Conservation (phyloP, 1,140 invertebrate species). For the Diorhabda elongata region DNA sequence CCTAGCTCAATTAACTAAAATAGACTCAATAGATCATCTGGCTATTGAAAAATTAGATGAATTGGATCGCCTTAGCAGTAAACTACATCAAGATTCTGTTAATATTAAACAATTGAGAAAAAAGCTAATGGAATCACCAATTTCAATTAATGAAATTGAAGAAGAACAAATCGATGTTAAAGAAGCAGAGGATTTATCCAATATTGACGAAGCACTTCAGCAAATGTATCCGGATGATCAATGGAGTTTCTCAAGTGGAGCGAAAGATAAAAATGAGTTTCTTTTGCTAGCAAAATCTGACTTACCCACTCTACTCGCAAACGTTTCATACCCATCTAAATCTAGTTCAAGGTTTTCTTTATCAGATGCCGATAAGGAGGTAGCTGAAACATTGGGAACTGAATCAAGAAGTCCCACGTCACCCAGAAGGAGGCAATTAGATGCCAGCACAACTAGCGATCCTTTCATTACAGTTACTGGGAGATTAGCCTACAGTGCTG, state of each 20-base stretch:
- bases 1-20: slow-evolving; percentile 66
- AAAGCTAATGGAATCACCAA: slow-evolving; percentile 58
- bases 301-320: slow-evolving; percentile 35
- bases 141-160: slow-evolving; percentile 48
- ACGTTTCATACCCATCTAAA: slow-evolving; percentile 48
- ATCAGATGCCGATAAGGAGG: slow-evolving; percentile 52
- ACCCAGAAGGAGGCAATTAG: slow-evolving; percentile 52
- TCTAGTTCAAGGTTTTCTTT: slow-evolving; percentile 58
- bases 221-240: slow-evolving; percentile 66
- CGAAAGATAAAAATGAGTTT: slow-evolving; percentile 55
- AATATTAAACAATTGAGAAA: slow-evolving; percentile 71
- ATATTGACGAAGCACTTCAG: slow-evolving; percentile 66
- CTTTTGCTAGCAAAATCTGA: slow-evolving; percentile 48
- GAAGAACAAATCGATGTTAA: slow-evolving; percentile 49
- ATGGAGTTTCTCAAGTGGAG: slow-evolving; percentile 67
- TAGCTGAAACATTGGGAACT: slow-evolving; percentile 50
- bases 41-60: slow-evolving; percentile 73
- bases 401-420: slow-evolving; percentile 50
- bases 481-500: slow-evolving; percentile 56
- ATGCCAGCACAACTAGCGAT: slow-evolving; percentile 51
- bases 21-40: slow-evolving; percentile 71
- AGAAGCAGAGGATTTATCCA: slow-evolving; percentile 58
- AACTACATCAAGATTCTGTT: slow-evolving; percentile 73
- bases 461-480: slow-evolving; percentile 58
- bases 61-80: slow-evolving; percentile 68